Evolutionary conservation across 2,888 invertebrate genomes (phyloP).

Genomic region (Drosophila basisetae): DNA sequence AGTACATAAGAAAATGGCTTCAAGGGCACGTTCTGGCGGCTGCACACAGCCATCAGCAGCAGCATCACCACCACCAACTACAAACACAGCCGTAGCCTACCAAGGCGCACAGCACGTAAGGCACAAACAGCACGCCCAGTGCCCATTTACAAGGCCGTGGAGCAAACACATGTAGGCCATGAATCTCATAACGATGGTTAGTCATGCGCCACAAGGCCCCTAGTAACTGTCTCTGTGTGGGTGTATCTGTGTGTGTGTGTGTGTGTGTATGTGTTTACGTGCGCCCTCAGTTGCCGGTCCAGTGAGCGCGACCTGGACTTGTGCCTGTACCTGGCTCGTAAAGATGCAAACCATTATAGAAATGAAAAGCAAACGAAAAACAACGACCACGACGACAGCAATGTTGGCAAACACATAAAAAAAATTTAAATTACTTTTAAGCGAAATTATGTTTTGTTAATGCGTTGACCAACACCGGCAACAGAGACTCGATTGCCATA

Average conservation of each 20-base stretch:
- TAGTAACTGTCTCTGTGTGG: slow-evolving; percentile 1
- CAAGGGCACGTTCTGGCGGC: slow-evolving; percentile 69
- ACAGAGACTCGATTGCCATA: slow-evolving; percentile 14
- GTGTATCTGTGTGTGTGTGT: slow-evolving; percentile 17
- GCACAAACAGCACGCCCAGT: slow-evolving; percentile 71
- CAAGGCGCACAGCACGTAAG: slow-evolving; percentile 62
- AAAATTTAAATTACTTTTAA: slow-evolving; percentile 75
- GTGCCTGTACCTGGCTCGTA: slow-evolving; percentile 54
- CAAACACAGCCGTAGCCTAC: slow-evolving; percentile 43
- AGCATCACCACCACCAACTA: slow-evolving; percentile 28
- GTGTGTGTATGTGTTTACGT: slow-evolving; percentile 28
- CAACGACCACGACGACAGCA: slow-evolving; percentile 29
- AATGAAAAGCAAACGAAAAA: slow-evolving; percentile 75
- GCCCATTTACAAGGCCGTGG: slow-evolving; percentile 78
- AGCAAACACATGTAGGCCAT: slow-evolving; percentile 79
- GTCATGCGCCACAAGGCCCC: slow-evolving; percentile 68
- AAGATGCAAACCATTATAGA: slow-evolving; percentile 77
- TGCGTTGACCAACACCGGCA: slow-evolving; percentile 45
- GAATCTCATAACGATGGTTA: slow-evolving; percentile 79
- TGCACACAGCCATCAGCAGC: slow-evolving; percentile 30
- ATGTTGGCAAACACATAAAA: slow-evolving; percentile 68
- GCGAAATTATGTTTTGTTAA: slow-evolving; percentile 78
- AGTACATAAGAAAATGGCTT: slow-evolving; percentile 75
- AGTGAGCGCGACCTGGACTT: slow-evolving; percentile 65
- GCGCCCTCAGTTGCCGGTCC: slow-evolving; percentile 61